Evolutionary conservation across 92 coral and sea anemone genomes (phyloP).

Genomic region (Porites lobata): DNA sequence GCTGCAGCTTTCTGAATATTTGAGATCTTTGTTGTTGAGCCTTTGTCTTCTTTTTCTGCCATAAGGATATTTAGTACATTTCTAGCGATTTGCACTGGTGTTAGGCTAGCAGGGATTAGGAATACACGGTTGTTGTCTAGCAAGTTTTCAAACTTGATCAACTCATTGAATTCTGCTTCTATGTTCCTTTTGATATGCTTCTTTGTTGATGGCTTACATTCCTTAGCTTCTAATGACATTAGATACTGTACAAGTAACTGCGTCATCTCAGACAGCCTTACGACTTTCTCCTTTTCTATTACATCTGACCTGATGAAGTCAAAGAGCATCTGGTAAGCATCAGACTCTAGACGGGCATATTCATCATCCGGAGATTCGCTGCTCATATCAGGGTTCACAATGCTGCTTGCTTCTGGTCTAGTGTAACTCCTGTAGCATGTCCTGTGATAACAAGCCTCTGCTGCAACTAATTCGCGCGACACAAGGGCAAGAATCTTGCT

Average conservation of each 20-base stretch:
- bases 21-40: slow-evolving; percentile 26
- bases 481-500: slow-evolving; percentile 51
- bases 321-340: slow-evolving; percentile 63
- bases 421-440: slow-evolving; percentile 58
- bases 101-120: slow-evolving; percentile 38
- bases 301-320: slow-evolving; percentile 46
- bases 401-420: slow-evolving; percentile 50
- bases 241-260: too few relatives aligned
- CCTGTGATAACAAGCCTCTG: slow-evolving; percentile 70
- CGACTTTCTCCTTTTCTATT: too few relatives aligned
- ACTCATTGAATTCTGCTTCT: slow-evolving; percentile 47
- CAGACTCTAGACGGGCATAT: slow-evolving; percentile 53
- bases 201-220: slow-evolving; percentile 56
- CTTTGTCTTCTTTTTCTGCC: slow-evolving; percentile 38
- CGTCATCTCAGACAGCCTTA: too few relatives aligned
- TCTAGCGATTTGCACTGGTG: slow-evolving; percentile 42
- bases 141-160: slow-evolving; percentile 43
- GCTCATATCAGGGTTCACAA: slow-evolving; percentile 4
- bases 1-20: slow-evolving; percentile 49
- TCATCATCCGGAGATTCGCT: slow-evolving; percentile 41
- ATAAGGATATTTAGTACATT: slow-evolving; percentile 30
- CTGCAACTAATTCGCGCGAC: slow-evolving; percentile 72
- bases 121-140: slow-evolving; percentile 34
- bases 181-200: slow-evolving; percentile 57
- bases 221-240: slow-evolving; percentile 31